Percentiles rank a stretch among this genome's conserved stretches.
Conservation (phyloP, 2,113 vertebrate species). For the Herpetotheres cachinnans region DNA sequence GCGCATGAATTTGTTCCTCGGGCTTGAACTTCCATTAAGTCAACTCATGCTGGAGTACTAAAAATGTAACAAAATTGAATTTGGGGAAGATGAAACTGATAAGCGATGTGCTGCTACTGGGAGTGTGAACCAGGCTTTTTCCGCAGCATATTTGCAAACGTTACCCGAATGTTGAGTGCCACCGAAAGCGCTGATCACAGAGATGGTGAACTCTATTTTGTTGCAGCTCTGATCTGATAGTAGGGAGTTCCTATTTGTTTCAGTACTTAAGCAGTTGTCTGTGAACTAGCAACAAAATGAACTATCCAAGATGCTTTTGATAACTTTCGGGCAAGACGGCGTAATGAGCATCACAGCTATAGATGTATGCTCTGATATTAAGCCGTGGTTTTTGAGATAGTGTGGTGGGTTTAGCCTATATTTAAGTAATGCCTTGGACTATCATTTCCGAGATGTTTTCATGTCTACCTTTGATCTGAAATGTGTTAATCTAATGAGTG, state of each 20-base stretch:
- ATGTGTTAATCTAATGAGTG: constrained; percentile 40
- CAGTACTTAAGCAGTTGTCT: neutral
- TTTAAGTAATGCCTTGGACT: neutral
- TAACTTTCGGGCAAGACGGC: neutral
- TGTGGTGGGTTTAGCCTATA: neutral
- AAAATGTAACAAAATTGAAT: neutral
- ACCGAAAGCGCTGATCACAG: accelerated
- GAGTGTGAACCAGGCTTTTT: neutral
- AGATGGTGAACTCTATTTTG: neutral
- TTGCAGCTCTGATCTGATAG: neutral
- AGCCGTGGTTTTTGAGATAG: neutral
- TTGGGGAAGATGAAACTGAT: neutral
- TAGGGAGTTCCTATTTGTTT: neutral
- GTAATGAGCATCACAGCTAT: neutral
- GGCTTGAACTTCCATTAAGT: neutral
- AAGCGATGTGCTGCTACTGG: neutral
- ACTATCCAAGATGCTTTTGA: neutral
- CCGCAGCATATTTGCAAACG: neutral
- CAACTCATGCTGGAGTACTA: neutral
- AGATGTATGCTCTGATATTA: neutral
- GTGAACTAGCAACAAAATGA: neutral
- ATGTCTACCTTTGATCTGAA: constrained; percentile 30
- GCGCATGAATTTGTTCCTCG: neutral
- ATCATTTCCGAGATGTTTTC: neutral
- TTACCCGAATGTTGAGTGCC: neutral